Base-by-base conservation (phyloP, 2,888 invertebrate species). In the Conops quadrifasciatus region DNA sequence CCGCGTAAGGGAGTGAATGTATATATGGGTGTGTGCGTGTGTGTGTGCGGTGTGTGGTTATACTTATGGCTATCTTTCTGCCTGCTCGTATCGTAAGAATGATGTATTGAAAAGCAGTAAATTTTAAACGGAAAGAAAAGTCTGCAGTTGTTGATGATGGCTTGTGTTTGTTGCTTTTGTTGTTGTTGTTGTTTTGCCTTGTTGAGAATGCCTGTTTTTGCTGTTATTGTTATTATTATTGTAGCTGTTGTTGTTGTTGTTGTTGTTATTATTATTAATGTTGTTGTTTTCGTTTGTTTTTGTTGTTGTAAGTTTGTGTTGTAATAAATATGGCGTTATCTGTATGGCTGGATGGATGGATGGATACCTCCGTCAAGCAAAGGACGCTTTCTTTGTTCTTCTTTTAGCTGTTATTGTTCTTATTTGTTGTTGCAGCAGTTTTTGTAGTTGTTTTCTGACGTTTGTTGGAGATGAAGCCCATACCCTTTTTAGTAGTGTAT, bases 291-390 rank as follows among this genome's bases (percentile, higher is more conserved):
- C 5, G 9, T 36, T 36, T 36, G 9, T 9, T 36, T 7, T 36
- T 36, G 36, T 36, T 36, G 36, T 36, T 36, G 36, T 36, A 7
- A 9, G 36, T 36, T 36, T 26, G 49, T 64, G 64, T 28, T 64
- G 16, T 49, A 64, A 49, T 62, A 62, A 62, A 62, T 62, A 62
- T 62, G 62, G 45, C 62, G 45, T 60, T 45, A 43, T 62, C 36
- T 62, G 45, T 36, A 36, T 9, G 36, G n/a, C n/a, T n/a, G 9
- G 36, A 36, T 36, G 36, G 4, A 36, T 9, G n/a, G n/a, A n/a
- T 62, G 62, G 62, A 43, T 62, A 36, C 62, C 45, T 21, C 62
- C 9, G 36, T 36, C 9, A 9, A 62, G 62, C 36, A 62, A 62
- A 62, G 62, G 62, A 62, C 30, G 62, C 45, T 62, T 62, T 36